phyloP scores from a whole-genome alignment of 2,797 vertebrate species.

The Coracias cyanogaster region DNA sequence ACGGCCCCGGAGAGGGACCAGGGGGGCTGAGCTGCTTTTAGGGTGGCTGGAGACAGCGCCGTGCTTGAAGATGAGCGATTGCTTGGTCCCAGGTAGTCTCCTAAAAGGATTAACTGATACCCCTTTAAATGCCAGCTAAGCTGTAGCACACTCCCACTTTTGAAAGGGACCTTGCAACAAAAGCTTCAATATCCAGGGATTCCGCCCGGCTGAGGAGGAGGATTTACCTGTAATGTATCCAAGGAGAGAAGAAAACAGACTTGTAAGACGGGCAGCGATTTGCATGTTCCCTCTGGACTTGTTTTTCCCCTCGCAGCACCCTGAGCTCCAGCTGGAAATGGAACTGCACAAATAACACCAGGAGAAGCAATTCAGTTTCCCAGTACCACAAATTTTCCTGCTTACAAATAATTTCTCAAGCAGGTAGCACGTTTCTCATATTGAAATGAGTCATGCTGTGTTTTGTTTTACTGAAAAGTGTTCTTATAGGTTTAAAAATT shows the following conservation, averaged over 20 bases:
- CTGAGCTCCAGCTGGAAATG: background rate
- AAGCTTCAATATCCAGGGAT: background rate
- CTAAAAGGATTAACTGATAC: background rate
- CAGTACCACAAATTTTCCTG: background rate
- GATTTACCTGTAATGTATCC: background rate
- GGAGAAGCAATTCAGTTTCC: background rate
- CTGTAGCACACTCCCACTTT: background rate
- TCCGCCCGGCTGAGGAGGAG: background rate
- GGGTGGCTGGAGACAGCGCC: background rate
- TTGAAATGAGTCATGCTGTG: background rate
- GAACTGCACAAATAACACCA: background rate
- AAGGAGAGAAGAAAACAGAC: constrained; percentile 23
- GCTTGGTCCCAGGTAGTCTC: background rate
- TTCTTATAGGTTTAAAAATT: background rate
- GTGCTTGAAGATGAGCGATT: background rate
- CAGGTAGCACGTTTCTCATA: background rate
- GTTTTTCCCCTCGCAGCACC: background rate
- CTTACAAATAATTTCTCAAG: background rate
- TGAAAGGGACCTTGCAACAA: background rate
- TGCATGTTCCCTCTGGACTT: constrained; percentile 41
- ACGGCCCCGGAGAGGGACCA: accelerated
- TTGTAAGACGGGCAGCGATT: background rate
- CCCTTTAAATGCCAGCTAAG: background rate
- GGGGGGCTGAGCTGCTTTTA: background rate
- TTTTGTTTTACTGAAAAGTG: background rate